These are phyloP conservation scores for Nomia melanderi DNA, from an alignment of 1,140 invertebrate genomes.

Conservation along the genomic window DNA sequence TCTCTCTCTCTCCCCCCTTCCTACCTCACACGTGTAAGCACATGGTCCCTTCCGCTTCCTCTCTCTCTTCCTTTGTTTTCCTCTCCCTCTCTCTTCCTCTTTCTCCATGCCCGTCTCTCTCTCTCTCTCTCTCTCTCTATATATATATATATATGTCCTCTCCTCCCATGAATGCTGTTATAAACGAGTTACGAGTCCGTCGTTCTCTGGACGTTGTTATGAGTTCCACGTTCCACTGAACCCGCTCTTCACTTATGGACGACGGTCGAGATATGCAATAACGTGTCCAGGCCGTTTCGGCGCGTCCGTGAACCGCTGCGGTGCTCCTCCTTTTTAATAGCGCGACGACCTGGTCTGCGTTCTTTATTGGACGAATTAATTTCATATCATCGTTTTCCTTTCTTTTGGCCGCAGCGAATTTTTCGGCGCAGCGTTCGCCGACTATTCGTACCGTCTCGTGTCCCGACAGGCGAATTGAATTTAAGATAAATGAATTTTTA, in stretches of 20 bases:
- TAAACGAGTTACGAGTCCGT: constrained; percentile 60
- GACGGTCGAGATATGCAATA: constrained; percentile 43
- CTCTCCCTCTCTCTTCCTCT: not conserved
- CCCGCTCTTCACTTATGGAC: constrained; percentile 20
- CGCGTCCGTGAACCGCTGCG: not conserved
- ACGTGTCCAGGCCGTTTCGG: constrained; percentile 9
- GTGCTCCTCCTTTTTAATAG: constrained; percentile 7
- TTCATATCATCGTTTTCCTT: not conserved
- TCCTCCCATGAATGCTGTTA: constrained; percentile 54
- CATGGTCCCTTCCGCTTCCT: too few relatives aligned
- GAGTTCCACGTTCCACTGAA: constrained; percentile 58
- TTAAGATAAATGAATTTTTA: constrained; percentile 47
- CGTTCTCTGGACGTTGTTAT: constrained; percentile 57
- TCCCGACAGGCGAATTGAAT: constrained; percentile 3
- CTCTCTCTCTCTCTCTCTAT: constrained; percentile 20
- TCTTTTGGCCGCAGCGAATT: not conserved
- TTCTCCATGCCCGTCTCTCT: not conserved
- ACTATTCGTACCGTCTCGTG: too few relatives aligned
- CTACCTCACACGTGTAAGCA: too few relatives aligned
- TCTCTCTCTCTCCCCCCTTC: not conserved
- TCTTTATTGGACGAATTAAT: constrained; percentile 20
- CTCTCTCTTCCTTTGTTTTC: not conserved
- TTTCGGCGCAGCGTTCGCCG: not conserved
- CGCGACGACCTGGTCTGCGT: not conserved
- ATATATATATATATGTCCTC: too few relatives aligned